These are phyloP conservation scores for Vireo griseus DNA, from an alignment of 2,797 vertebrate species.

Conservation along the genomic window DNA sequence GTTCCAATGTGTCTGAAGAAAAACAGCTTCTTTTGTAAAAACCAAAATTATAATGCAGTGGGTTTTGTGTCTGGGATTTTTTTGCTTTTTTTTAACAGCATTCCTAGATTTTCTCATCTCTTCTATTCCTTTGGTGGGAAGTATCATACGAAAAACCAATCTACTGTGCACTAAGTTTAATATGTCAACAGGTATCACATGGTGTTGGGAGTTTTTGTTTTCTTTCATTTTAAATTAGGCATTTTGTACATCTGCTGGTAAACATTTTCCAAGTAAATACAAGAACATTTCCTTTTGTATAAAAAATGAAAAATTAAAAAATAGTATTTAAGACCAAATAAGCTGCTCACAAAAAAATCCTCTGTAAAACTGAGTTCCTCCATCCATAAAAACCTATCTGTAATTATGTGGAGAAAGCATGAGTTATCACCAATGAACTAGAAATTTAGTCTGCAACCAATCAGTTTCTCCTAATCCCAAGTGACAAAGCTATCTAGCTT, in stretches of 20 bases:
- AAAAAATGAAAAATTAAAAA: accelerated
- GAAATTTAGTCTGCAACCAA: background rate
- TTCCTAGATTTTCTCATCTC: background rate
- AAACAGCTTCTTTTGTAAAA: background rate
- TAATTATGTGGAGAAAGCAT: background rate
- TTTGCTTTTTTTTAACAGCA: background rate
- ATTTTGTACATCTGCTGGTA: background rate
- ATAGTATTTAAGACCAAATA: background rate
- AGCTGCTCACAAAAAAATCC: background rate
- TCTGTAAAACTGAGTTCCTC: background rate
- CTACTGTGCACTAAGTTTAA: background rate
- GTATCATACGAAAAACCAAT: background rate
- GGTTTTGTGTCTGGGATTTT: background rate
- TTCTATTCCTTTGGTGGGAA: background rate
- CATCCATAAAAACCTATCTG: background rate
- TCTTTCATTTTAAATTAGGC: background rate
- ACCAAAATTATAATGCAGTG: background rate
- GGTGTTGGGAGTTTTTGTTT: background rate
- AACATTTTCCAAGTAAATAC: background rate
- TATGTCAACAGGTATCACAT: background rate
- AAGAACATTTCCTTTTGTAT: background rate
- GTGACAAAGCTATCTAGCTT: background rate
- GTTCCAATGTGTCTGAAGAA: background rate
- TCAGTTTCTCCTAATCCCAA: background rate
- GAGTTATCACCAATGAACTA: background rate